Evolutionary conservation across 1,140 invertebrate genomes (phyloP), one percentile per base, ranked within the genome.

Genomic region (Octopus sinensis): DNA sequence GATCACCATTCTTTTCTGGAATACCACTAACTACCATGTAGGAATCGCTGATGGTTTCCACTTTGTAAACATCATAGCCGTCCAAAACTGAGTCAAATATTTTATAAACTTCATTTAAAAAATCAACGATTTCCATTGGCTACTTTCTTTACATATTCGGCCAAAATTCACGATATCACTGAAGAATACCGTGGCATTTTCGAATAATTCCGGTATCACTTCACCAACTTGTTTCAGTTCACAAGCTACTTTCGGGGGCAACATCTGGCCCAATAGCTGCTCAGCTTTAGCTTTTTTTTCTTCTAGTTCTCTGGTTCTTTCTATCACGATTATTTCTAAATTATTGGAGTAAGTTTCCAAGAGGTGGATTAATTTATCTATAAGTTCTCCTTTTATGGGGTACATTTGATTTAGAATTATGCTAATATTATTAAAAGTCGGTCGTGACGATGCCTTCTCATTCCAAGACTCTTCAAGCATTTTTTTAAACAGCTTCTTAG

Each of bases 281-380:
- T 97, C 96, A 76, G 95, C 96, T 91, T 96, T 96, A 91, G 95
- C 96, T 90, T 96, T 95, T 91, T 97, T 96, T 92, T 96, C 93
- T 86, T 96, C 95, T 82, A 96, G 90, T 88, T 97, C 95, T 84
- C 96, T 95, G 9, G 96, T 96, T 83, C 96, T 92, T 85, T 97
- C 95, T 43, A 43, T 0, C 0, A 43, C 30, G 0, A 43, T 0
- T 0, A 43, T 43, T 43, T 43, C 30, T 43, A 43, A 43, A 43
- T 43, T 43, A 43, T 43, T 43, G 30, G 30, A 43, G 30, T 43
- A 43, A 43, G 30, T 43, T 43, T 43, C 30, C 30, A 43, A 43
- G 30, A 1, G 30, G 30, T 43, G 30, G 30, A 43, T 43, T 43
- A 43, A 43, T 43, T 3, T 43, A 43, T 43, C 30, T 43, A 43